These are phyloP conservation scores for Paraescarpia echinospica DNA, from an alignment of 1,140 invertebrate species.

Conservation along the genomic window DNA sequence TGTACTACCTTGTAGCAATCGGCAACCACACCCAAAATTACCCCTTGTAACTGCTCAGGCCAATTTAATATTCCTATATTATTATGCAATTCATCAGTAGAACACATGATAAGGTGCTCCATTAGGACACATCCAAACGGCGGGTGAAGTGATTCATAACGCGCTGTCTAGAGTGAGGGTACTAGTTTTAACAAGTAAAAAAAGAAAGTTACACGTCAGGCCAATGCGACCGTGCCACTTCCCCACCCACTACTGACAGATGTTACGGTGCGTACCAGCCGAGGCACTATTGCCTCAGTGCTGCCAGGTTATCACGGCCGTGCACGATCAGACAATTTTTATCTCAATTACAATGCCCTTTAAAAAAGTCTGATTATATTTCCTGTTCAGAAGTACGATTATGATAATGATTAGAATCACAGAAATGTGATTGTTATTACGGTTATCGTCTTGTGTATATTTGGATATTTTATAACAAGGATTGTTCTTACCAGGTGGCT, in stretches of 20 bases:
- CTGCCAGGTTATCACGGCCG: background rate
- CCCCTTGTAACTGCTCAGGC: background rate
- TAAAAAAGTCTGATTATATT: background rate
- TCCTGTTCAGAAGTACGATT: background rate
- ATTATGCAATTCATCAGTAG: background rate
- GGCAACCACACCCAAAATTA: background rate
- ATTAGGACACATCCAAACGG: background rate
- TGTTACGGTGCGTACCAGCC: background rate
- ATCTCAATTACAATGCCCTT: background rate
- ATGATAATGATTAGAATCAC: background rate
- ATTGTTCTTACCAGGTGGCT: background rate
- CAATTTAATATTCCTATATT: background rate
- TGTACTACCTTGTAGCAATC: background rate
- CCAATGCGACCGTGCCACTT: background rate
- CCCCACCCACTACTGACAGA: background rate
- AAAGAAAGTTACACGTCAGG: constrained; percentile 1
- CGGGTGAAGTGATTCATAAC: background rate
- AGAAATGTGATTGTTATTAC: background rate
- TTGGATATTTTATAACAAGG: background rate
- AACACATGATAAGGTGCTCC: background rate
- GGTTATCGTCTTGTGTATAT: background rate
- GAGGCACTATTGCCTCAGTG: background rate
- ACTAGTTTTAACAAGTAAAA: background rate
- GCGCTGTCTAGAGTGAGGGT: background rate
- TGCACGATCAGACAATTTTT: background rate